Base-by-base conservation (phyloP, 2,888 invertebrate genomes). In the Caenorhabditis wallacei region DNA sequence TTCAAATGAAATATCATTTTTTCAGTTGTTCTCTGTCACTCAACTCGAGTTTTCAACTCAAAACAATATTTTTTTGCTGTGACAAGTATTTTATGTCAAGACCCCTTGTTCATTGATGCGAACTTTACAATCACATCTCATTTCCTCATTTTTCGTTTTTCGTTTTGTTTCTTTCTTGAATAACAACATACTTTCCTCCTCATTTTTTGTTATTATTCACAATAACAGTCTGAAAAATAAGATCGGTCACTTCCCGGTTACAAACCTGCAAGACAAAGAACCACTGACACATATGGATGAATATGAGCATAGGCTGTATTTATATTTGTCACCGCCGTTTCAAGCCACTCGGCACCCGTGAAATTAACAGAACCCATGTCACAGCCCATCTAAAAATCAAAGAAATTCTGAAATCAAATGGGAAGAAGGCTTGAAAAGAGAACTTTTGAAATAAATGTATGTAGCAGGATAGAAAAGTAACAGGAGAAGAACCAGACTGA, bases 231-330 rank as follows among this genome's bases (percentile, higher is more conserved):
- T 64, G 64, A 64, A 48, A 48, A 30, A 35, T 35, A 37, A 16
- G 16, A 30, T 8, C 20, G 18, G 53, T 43, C 48, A 53, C 53
- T 57, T 53, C 53, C 30, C 35, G 13, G 13, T 43, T 54, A 46
- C 40, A 13, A 57, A 89, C 90, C 90, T 72, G 88, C 87, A 30
- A 89, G 64, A 66, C 90, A 91, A 16, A 91, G 84, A n/a, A 83
- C 75, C 40, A 88, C 86, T 8, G 91, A 89, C 26, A 91, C 83
- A 78, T 87, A 90, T 10, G 90, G 91, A 82, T 91, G 91, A 57
- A 90, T 75, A 35, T 85, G 79, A 20, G 87, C 88, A 74, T 91
- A 91, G 18, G 80, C 69, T 16, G 76, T 81, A 59, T 88, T 85
- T 18, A 91, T 81, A 22, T 83, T 53, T 8, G 85, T 82, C 43